These are phyloP conservation scores for Drosophila watanabei DNA, from an alignment of 1,140 invertebrate species.

Conservation along the genomic window DNA sequence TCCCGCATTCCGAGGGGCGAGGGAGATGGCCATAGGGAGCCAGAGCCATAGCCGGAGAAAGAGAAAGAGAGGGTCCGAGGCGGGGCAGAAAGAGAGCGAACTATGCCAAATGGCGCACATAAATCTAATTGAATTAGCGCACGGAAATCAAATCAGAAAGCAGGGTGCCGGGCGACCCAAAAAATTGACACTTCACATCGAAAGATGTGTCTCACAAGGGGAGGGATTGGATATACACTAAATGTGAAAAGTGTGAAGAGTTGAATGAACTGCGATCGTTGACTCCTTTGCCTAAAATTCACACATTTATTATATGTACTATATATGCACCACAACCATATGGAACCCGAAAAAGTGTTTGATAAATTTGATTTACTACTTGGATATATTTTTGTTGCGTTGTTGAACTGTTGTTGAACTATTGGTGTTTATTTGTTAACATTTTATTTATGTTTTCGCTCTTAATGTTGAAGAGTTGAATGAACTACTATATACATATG, in stretches of 20 bases:
- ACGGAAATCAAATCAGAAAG: slow-evolving; percentile 72
- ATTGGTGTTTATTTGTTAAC: no score
- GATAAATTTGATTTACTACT: slow-evolving; percentile 25
- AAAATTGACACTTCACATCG: slow-evolving; percentile 66
- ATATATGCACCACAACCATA: slow-evolving; percentile 24
- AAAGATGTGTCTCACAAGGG: not conserved
- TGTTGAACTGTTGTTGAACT: no score
- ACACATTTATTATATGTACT: not conserved
- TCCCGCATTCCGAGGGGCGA: not conserved
- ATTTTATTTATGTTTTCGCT: no score
- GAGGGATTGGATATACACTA: not conserved
- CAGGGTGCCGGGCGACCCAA: slow-evolving; percentile 21
- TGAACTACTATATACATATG: no score
- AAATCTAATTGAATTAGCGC: slow-evolving; percentile 80
- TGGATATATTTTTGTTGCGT: no score
- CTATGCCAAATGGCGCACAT: slow-evolving; percentile 72
- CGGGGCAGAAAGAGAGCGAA: not conserved
- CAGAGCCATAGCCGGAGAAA: not conserved
- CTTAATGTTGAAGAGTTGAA: no score
- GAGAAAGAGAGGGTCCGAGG: not conserved
- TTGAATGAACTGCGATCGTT: slow-evolving; percentile 47
- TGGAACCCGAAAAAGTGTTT: slow-evolving; percentile 28
- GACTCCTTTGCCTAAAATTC: slow-evolving; percentile 14
- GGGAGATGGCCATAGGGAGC: not conserved
- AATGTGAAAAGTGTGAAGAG: slow-evolving; percentile 14